Conservation (phyloP, 1,140 invertebrate species). For the Harlomillsia oculata region DNA sequence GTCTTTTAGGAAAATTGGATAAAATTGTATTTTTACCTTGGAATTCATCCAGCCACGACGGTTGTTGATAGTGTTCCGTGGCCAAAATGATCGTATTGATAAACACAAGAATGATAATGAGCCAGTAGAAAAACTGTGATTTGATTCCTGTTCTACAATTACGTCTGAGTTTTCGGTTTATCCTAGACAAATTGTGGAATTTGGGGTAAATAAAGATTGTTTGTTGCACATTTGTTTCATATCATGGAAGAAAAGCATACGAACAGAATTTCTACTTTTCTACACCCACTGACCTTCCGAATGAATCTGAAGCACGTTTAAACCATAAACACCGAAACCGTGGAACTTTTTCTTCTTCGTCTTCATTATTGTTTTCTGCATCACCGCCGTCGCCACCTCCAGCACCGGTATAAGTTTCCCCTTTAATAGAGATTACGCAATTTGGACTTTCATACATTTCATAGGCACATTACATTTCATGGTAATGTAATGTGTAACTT, state of each 20-base stretch:
- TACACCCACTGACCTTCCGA: not conserved
- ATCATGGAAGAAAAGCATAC: not conserved
- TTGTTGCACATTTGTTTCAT: not conserved
- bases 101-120: conserved; percentile 90
- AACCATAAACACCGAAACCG: not conserved
- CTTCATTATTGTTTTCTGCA: no score
- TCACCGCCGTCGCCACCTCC: no score
- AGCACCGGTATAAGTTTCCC: no score
- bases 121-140: conserved; percentile 98
- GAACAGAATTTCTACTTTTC: not conserved
- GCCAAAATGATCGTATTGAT: conserved; percentile 88
- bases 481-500: no score
- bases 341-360: not conserved
- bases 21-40: conserved; percentile 59
- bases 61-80: conserved; percentile 94
- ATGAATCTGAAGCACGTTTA: not conserved
- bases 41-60: conserved; percentile 86
- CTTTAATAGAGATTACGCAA: no score
- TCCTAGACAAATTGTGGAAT: not conserved
- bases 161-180: conserved; percentile 8
- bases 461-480: no score
- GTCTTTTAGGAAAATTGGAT: not conserved
- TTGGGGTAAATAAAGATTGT: not conserved
- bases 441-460: no score
- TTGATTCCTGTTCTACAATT: conserved; percentile 55